Evolutionary conservation across 2,888 invertebrate genomes (phyloP).

Genomic region (Idaea dimidiata): DNA sequence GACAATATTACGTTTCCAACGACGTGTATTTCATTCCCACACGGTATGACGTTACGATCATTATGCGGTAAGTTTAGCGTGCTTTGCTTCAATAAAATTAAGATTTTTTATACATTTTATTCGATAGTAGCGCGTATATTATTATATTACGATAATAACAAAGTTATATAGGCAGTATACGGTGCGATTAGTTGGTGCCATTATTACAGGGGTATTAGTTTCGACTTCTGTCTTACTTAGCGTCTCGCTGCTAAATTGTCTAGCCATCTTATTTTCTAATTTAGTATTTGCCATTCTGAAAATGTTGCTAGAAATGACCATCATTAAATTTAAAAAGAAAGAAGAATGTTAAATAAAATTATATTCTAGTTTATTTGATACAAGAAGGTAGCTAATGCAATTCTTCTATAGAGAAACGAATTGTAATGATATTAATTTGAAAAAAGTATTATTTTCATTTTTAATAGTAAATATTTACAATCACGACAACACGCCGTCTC

Average conservation of each 20-base stretch:
- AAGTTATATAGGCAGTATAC: slow-evolving; percentile 80
- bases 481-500: too few relatives aligned
- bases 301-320: neutral
- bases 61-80: slow-evolving; percentile 79
- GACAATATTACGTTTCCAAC: slow-evolving; percentile 57
- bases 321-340: neutral
- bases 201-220: slow-evolving; percentile 80
- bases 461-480: neutral
- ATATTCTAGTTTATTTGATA: neutral
- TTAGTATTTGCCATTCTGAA: neutral
- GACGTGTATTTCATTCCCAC: slow-evolving; percentile 67
- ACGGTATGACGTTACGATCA: slow-evolving; percentile 66
- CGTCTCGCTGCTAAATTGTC: slow-evolving; percentile 54
- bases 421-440: neutral
- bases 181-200: slow-evolving; percentile 81
- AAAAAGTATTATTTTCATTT: neutral
- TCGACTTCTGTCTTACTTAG: slow-evolving; percentile 46
- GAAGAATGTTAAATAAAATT: neutral
- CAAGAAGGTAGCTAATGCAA: neutral
- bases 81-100: slow-evolving; percentile 79
- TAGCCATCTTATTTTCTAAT: slow-evolving; percentile 3
- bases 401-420: neutral
- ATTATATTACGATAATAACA: slow-evolving; percentile 74
- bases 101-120: slow-evolving; percentile 78
- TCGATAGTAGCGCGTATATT: slow-evolving; percentile 67